These are phyloP conservation scores for Ictalurus punctatus DNA, from an alignment of 2,113 vertebrate genomes.

Conservation along the genomic window DNA sequence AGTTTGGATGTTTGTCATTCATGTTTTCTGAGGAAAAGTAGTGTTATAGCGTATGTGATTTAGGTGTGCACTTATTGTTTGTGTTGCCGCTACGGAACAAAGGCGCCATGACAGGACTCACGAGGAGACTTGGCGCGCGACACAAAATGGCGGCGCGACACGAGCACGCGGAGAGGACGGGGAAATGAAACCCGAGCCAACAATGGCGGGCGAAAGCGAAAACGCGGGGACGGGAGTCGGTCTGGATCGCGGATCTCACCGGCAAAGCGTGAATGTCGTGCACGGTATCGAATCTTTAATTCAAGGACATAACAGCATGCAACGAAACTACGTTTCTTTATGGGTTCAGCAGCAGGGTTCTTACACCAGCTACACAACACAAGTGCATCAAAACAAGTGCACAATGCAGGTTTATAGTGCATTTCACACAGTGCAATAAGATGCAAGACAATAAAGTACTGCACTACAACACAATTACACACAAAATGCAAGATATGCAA, in stretches of 20 bases:
- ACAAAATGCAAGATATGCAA: background rate
- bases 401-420: background rate
- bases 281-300: background rate
- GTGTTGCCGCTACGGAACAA: background rate
- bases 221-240: slow-evolving; percentile 58
- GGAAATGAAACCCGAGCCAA: slow-evolving; percentile 51
- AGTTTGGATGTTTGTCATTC: background rate
- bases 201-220: slow-evolving; percentile 22
- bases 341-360: background rate
- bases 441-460: background rate
- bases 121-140: slow-evolving; percentile 48
- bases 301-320: background rate
- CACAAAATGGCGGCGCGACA: slow-evolving; percentile 72
- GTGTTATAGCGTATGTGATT: background rate
- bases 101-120: slow-evolving; percentile 62
- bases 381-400: background rate
- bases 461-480: background rate
- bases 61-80: background rate
- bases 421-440: background rate
- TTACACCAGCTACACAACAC: background rate
- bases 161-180: slow-evolving; percentile 18
- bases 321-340: background rate
- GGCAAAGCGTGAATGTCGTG: background rate
- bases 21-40: background rate
- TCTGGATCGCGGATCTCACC: slow-evolving; percentile 48